phyloP scores from a whole-genome alignment of 2,888 invertebrate species.

The Rhaphigaster nebulosa region DNA sequence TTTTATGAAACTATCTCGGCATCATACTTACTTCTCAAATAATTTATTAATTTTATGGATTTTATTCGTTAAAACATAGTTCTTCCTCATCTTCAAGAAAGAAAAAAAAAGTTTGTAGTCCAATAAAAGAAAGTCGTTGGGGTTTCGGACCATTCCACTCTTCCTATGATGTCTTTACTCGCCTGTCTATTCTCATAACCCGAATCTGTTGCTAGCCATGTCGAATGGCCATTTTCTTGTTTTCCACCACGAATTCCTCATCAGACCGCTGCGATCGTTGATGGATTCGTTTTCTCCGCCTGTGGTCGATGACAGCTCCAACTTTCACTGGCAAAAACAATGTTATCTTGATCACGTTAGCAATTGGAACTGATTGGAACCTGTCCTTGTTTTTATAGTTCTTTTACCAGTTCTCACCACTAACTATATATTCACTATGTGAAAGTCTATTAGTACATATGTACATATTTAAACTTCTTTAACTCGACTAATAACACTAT shows the following conservation, averaged over 20 bases:
- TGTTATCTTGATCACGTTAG: not conserved
- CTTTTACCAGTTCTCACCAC: not conserved
- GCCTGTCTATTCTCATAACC: not conserved
- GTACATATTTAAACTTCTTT: not conserved
- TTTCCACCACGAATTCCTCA: not conserved
- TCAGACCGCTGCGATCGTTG: not conserved
- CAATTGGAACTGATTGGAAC: not conserved
- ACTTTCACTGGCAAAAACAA: not conserved
- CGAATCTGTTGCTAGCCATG: not conserved
- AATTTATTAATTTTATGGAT: no score
- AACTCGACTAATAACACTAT: not conserved
- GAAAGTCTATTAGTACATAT: not conserved
- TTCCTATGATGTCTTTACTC: not conserved
- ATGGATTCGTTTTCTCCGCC: not conserved
- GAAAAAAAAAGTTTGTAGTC: not conserved
- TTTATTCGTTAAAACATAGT: no score
- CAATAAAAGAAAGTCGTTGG: not conserved
- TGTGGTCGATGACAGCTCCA: not conserved
- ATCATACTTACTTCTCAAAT: no score
- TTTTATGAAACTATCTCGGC: no score
- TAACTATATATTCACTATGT: not conserved
- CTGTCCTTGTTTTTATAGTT: not conserved
- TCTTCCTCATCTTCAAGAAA: no score
- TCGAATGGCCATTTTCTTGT: not conserved
- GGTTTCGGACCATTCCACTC: not conserved